Percentiles rank a stretch among this genome's conserved stretches.
These are phyloP conservation scores for Ephestia elutella DNA, from an alignment of 1,140 invertebrate genomes.

Conservation along the genomic window DNA sequence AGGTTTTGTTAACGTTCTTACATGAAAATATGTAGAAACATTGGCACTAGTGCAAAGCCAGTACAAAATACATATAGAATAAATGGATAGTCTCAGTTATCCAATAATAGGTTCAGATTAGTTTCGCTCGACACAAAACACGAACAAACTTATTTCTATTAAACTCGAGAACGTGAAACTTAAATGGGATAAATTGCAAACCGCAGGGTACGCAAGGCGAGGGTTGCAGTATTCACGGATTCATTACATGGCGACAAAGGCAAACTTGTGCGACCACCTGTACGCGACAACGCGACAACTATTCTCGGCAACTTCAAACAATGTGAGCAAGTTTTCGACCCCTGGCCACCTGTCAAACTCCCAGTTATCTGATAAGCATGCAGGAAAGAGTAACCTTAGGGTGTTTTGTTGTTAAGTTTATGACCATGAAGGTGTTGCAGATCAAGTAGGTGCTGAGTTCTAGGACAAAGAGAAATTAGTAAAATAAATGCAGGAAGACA, in stretches of 20 bases:
- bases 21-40: no score
- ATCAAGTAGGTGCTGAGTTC: no score
- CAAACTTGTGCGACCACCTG: conserved; percentile 3
- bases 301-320: not conserved
- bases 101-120: not conserved
- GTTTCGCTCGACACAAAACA: not conserved
- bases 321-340: not conserved
- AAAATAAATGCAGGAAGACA: no score
- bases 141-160: conserved; percentile 5
- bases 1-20: no score
- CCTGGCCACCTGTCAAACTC: not conserved
- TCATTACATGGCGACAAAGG: conserved; percentile 1
- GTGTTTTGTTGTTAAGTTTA: not conserved
- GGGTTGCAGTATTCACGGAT: not conserved
- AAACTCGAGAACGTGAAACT: not conserved
- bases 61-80: no score
- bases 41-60: no score
- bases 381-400: not conserved
- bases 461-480: no score
- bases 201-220: not conserved
- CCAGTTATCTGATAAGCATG: not conserved
- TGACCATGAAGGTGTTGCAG: not conserved
- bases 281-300: conserved; percentile 4
- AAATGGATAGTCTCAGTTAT: not conserved
- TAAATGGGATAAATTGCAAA: conserved; percentile 1